Conservation (phyloP, 1,140 invertebrate species). For the Drosophila jambulina region DNA sequence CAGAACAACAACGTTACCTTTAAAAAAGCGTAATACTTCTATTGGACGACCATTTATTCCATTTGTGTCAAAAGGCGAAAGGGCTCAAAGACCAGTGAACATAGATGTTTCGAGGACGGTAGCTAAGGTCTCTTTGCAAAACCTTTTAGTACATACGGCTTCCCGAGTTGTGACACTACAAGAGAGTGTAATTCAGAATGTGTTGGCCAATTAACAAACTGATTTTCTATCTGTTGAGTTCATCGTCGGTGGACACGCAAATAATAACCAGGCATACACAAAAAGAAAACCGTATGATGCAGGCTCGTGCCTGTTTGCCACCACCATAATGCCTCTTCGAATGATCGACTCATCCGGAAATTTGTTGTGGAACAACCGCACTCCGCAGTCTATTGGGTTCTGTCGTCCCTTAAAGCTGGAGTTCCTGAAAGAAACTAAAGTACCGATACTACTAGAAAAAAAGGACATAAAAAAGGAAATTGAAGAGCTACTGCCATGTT, state of each 20-base stretch:
- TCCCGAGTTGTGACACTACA: not conserved
- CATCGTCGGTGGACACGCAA: not conserved
- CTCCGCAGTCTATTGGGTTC: not conserved
- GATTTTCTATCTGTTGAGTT: not conserved
- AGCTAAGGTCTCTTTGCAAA: not conserved
- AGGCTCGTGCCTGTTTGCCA: not conserved
- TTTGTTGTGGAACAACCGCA: not conserved
- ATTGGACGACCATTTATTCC: too few relatives aligned
- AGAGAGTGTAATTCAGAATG: not conserved
- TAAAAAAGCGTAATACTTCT: too few relatives aligned
- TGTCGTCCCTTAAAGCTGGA: not conserved
- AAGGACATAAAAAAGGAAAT: not conserved
- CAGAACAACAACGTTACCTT: too few relatives aligned
- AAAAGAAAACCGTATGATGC: not conserved
- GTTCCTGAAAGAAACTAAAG: not conserved
- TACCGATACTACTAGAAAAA: not conserved
- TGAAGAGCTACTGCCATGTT: not conserved
- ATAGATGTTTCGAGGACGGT: not conserved
- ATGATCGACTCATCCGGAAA: not conserved
- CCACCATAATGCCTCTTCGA: not conserved
- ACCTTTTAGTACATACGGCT: not conserved
- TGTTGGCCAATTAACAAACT: not conserved
- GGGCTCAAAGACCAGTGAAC: not conserved
- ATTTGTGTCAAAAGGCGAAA: not conserved
- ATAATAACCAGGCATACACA: not conserved